phyloP scores from a whole-genome alignment of 2,797 vertebrate species.

The Rhinatrema bivittatum region DNA sequence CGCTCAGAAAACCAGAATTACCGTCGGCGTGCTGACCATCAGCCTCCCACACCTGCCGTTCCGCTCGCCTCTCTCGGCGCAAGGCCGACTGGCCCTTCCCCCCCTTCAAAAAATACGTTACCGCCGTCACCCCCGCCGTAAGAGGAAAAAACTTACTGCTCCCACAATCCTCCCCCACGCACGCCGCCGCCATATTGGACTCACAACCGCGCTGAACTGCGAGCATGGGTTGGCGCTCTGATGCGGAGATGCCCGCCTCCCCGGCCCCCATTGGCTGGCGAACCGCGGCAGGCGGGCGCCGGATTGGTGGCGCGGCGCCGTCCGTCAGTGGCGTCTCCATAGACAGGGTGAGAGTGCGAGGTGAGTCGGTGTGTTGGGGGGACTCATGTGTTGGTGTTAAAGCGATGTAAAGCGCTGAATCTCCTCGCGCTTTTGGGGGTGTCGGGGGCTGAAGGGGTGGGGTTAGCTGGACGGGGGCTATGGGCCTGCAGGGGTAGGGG shows the following conservation, averaged over 20 bases:
- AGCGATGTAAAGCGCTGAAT: not conserved
- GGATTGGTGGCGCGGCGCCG: conserved; percentile 43
- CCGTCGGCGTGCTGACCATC: too few relatives aligned
- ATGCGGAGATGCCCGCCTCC: not conserved
- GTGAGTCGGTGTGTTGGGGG: conserved; percentile 61
- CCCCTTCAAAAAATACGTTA: too few relatives aligned
- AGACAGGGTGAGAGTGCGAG: conserved; percentile 59
- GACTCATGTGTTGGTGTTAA: not conserved
- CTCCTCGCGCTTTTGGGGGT: conserved; percentile 33
- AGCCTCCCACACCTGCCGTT: too few relatives aligned
- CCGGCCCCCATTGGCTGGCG: conserved; percentile 28
- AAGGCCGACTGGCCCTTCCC: too few relatives aligned
- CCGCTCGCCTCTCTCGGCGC: too few relatives aligned
- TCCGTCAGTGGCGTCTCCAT: conserved; percentile 40
- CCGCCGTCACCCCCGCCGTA: too few relatives aligned
- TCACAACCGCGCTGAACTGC: conserved; percentile 27
- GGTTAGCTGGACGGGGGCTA: conserved; percentile 26
- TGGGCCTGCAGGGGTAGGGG: conserved; percentile 10
- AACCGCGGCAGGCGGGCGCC: conserved; percentile 25
- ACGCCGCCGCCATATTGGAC: conserved; percentile 14
- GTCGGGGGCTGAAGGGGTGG: conserved; percentile 53
- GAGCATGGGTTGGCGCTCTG: conserved; percentile 21
- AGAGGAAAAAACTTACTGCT: conserved; percentile 47
- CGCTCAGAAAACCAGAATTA: too few relatives aligned
- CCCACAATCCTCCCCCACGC: conserved; percentile 19